Percentiles rank a stretch among this genome's conserved stretches.
These are phyloP conservation scores for Crocuta crocuta DNA, from an alignment of 2,113 vertebrate genomes.

Conservation along the genomic window DNA sequence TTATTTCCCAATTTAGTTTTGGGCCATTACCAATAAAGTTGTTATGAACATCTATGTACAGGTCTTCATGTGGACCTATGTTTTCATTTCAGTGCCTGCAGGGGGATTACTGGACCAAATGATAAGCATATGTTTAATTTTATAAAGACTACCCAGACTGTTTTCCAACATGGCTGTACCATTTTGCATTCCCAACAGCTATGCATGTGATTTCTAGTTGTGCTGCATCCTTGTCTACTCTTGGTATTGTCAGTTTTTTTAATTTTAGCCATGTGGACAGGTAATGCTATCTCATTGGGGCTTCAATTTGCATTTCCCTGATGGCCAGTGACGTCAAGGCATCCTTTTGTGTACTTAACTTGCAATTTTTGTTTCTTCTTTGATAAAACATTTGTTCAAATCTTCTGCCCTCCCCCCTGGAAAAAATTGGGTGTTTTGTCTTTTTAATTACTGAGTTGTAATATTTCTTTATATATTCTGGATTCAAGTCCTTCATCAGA, in stretches of 20 bases:
- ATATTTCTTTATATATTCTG: background rate
- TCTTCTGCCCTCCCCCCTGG: background rate
- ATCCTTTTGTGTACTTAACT: background rate
- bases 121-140: background rate
- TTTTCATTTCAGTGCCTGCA: background rate
- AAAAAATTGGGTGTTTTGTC: background rate
- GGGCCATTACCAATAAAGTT: background rate
- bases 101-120: background rate
- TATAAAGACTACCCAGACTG: background rate
- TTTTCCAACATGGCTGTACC: background rate
- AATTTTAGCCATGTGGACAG: background rate
- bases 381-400: background rate
- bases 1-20: background rate
- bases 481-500: background rate
- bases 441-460: background rate
- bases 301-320: background rate
- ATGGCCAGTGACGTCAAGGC: background rate
- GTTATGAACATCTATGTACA: background rate
- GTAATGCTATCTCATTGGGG: background rate
- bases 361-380: background rate
- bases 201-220: background rate
- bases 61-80: background rate
- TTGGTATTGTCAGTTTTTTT: background rate
- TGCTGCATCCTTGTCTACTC: background rate
- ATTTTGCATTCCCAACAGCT: background rate